Evolutionary conservation across 2,113 vertebrate genomes (phyloP).

Genomic region (Nothoprocta perdicaria): DNA sequence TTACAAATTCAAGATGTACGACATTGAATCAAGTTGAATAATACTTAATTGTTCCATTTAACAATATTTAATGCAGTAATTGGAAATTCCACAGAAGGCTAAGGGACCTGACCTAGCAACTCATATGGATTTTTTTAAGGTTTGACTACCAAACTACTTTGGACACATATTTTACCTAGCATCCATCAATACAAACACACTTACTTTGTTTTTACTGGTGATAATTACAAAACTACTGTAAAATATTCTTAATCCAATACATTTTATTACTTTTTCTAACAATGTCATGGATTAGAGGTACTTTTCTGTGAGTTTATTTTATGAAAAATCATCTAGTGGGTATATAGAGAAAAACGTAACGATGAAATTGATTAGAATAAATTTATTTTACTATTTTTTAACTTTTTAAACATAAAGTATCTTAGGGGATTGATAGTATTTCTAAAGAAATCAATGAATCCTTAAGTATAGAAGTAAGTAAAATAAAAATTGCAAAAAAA

Average conservation of each 20-base stretch:
- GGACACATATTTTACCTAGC: too few relatives aligned
- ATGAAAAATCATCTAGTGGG: neutral
- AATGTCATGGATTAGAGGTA: neutral
- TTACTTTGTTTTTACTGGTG: neutral
- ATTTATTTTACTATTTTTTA: neutral
- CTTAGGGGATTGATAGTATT: neutral
- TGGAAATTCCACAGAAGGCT: constrained; percentile 4
- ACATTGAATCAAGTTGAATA: constrained; percentile 32
- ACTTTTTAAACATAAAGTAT: neutral
- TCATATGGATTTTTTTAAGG: neutral
- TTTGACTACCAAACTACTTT: neutral
- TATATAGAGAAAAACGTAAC: neutral
- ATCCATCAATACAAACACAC: neutral
- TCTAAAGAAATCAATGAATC: neutral
- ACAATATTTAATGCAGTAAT: constrained; percentile 9
- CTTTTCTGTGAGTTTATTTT: neutral
- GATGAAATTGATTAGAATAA: neutral
- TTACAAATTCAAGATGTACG: constrained; percentile 37
- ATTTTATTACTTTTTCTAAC: neutral
- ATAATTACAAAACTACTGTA: neutral
- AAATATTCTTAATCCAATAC: neutral
- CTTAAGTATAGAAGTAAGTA: neutral
- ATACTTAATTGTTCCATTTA: constrained; percentile 24
- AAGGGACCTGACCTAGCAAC: neutral
- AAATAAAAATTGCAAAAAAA: neutral